Percentiles rank a stretch among this genome's conserved stretches.
Evolutionary conservation across 2,797 vertebrate genomes (phyloP).

Genomic region (Aythya fuligula): DNA sequence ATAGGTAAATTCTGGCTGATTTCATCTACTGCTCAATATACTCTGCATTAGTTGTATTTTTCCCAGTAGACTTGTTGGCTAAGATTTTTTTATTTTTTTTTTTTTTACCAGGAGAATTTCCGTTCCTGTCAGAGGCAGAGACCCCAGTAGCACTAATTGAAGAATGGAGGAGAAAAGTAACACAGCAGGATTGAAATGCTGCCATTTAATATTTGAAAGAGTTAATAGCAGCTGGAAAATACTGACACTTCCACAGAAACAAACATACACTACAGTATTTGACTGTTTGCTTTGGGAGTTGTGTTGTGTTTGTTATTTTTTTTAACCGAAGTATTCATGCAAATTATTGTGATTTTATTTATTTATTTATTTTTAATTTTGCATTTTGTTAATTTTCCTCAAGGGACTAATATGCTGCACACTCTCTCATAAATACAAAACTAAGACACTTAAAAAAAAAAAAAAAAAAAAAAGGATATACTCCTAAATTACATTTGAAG

Average conservation of each 20-base stretch:
- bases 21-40: neutral
- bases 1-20: neutral
- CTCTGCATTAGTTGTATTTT: neutral
- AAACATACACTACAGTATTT: neutral
- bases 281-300: neutral
- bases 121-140: neutral
- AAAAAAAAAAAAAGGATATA: too few species aligned
- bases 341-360: neutral
- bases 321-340: neutral
- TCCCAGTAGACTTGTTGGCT: neutral
- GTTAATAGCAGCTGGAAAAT: constrained; percentile 11
- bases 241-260: neutral
- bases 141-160: neutral
- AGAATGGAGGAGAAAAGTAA: neutral
- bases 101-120: neutral
- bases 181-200: neutral
- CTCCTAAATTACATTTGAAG: neutral
- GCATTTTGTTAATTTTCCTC: neutral
- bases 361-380: neutral
- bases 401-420: neutral
- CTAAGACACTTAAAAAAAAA: neutral
- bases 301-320: neutral
- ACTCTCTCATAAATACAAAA: neutral
- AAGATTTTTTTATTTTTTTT: neutral
- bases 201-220: neutral